Percentiles rank a stretch among this genome's conserved stretches.
These are phyloP conservation scores for Oncorhynchus mykiss DNA, from an alignment of 2,113 vertebrate genomes.

Conservation along the genomic window DNA sequence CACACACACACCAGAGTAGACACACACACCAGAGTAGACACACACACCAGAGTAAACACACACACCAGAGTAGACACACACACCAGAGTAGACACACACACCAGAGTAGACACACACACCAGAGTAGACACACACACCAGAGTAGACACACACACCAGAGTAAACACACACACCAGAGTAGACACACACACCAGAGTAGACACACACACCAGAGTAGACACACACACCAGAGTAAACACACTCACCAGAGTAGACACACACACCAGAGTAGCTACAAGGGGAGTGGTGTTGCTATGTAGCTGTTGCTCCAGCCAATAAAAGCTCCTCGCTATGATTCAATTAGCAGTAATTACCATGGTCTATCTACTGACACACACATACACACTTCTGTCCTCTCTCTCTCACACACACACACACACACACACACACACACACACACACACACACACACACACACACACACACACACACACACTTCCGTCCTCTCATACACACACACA, in stretches of 20 bases:
- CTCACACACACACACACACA: too few relatives aligned
- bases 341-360: constrained; percentile 92
- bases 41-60: neutral
- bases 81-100: too few relatives aligned
- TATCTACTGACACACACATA: constrained; percentile 67
- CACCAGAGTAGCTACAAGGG: constrained; percentile 1
- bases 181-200: neutral
- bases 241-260: neutral
- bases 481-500: too few relatives aligned
- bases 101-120: neutral
- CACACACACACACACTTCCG: too few relatives aligned
- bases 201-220: neutral
- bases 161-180: neutral
- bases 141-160: neutral
- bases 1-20: neutral
- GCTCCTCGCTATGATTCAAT: constrained; percentile 84
- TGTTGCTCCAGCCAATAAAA: constrained; percentile 86
- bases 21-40: neutral
- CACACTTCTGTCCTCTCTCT: constrained; percentile 45
- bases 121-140: neutral
- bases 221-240: neutral
- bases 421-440: too few relatives aligned
- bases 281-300: constrained; percentile 24
- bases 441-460: too few relatives aligned
- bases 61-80: neutral